Conservation (phyloP, 2,797 vertebrate genomes). For the Prunella strophiata region DNA sequence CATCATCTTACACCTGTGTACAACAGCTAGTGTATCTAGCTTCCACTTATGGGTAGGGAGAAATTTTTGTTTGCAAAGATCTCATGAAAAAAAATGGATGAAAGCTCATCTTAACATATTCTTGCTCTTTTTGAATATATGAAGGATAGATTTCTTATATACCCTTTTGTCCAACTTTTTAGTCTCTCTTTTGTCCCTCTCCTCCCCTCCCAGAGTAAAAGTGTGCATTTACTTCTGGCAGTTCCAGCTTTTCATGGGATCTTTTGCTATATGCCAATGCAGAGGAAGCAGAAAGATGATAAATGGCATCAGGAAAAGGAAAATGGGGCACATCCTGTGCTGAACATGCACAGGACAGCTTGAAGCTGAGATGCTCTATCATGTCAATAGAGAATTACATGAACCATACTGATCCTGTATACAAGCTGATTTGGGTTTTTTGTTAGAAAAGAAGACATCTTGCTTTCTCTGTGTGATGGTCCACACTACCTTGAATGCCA, state of each 20-base stretch:
- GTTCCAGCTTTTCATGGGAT: neutral
- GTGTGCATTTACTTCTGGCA: neutral
- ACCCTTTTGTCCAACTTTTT: neutral
- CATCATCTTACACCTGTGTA: neutral
- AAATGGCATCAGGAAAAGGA: neutral
- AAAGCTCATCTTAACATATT: neutral
- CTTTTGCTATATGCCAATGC: neutral
- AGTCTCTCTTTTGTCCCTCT: neutral
- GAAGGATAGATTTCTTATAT: neutral
- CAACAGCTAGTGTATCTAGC: neutral
- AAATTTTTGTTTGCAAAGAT: neutral
- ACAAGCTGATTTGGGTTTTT: neutral
- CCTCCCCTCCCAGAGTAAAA: neutral
- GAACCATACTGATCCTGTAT: neutral
- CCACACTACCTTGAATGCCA: neutral
- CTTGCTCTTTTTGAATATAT: neutral
- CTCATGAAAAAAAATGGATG: neutral
- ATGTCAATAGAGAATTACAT: neutral
- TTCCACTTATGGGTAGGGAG: neutral
- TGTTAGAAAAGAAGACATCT: neutral
- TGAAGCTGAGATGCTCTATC: neutral
- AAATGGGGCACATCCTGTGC: neutral
- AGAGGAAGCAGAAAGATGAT: neutral
- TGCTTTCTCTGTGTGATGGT: neutral
- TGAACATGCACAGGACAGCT: neutral